Base-by-base conservation (phyloP, 2,888 invertebrate genomes). In the Caenorhabditis drosophilae region DNA sequence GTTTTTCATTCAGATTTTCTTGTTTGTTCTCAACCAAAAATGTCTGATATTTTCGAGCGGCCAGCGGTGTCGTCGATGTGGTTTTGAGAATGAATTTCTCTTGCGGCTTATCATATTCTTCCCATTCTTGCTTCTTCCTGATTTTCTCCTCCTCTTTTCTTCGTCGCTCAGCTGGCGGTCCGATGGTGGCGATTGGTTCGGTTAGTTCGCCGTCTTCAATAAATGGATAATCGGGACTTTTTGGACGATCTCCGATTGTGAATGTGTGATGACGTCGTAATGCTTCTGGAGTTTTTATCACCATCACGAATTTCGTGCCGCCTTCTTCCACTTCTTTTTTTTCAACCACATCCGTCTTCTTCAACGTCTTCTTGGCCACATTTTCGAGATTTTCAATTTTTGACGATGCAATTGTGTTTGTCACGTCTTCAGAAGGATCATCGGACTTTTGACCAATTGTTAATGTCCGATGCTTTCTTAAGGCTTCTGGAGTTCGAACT, bases 201-300 rank as follows among this genome's bases (percentile, higher is more conserved):
- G 72, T 72, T n/a, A 69, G 27, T 47, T 69, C 68, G 22, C 71
- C 66, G 22, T 61, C 67, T 18, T 72, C 72, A 25, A 72, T 72
- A 42, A 55, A 72, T 15, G 72, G 72, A 46, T 66, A 62, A 49
- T 72, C 72, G 4, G 72, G 72, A 12, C 53, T 60, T 31, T 55
- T 56, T 12, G 67, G 60, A 16, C 72, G 40, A 27, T 72, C 72
- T 41, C 72, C 69, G n/a, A 72, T 60, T 12, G 62, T 69, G 36
- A 72, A 72, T 12, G 72, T 72, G 38, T 72, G 66, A 53, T 72
- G 66, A 46, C 72, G 38, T 23, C 72, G 50, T 12, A 72, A 54
- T n/a, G 55, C 44, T 55, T 62, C 56, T 25, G 64, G 69, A 20
- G 68, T 68, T 22, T 63, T 68, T 56, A 61, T 63, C 0, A 68